Base-by-base conservation (phyloP, 2,797 vertebrate genomes). In the Rhinatrema bivittatum region DNA sequence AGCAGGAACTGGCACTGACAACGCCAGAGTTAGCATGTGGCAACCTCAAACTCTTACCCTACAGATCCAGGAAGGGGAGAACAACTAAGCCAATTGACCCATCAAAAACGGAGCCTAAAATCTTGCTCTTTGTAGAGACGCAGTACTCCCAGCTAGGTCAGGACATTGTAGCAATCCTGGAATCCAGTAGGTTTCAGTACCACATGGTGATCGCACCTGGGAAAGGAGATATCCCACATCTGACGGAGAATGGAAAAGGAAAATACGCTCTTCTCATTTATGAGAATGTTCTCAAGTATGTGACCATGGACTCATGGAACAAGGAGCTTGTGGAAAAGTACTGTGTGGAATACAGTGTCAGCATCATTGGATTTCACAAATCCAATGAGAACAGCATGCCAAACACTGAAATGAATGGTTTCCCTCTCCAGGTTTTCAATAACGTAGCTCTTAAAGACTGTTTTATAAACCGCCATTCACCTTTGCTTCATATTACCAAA, bases 141-240 rank as follows among this genome's bases (percentile, higher is more conserved):
- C 94, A 97, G 46, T 98, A 98, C 54, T 97, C 94, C 11, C 94
- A 96, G 64, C 78, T 98, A 24, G 94, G 94, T 20, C 94, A 95
- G 76, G 94, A 98, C 42, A 93, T 98, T 34, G 74, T 96, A 54
- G 90, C 91, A 35, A 90, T 96, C 46, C 65, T 98, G 4, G 94
- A 98, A 69, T 96, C 94, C 20, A 93, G 92, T 36, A 85, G 85
- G 44, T 97, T 93, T 66, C 90, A 62, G 32, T 94, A 94, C 62
- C 91, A 89, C 33, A 89, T 94, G 73, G 90, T 96, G 68, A 96
- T 98, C 2, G 90, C 90, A 1, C 91, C 93, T 4, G 88, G 92
- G 17, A 97, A 97, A 60, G 93, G 93, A 7, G 92, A 97, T 48
- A 89, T 98, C 20, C 94, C 93, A 2, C 90, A 90, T 3, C 79